Evolutionary conservation across 2,888 invertebrate species (phyloP).

Genomic region (Mechanitis messenoides): DNA sequence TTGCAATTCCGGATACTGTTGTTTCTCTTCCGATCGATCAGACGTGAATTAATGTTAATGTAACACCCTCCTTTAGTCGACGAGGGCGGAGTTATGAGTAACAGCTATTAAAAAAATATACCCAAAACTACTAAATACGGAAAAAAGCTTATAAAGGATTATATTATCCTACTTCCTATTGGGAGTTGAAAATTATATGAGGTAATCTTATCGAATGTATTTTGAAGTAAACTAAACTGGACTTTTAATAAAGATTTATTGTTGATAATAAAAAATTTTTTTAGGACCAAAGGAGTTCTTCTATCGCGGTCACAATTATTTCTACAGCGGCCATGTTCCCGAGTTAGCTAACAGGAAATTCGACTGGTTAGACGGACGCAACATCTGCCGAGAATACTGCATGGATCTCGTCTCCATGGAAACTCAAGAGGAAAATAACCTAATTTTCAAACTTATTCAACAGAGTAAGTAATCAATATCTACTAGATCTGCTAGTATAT

Average conservation of each 20-base stretch:
- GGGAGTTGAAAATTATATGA: neutral
- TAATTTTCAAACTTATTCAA: constrained; percentile 91
- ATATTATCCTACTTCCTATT: too few relatives aligned
- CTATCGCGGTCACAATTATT: constrained; percentile 91
- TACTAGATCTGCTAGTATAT: neutral
- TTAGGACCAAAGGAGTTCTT: constrained; percentile 93
- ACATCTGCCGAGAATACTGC: constrained; percentile 93
- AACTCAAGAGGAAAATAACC: constrained; percentile 92
- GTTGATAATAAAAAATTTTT: constrained; percentile 36
- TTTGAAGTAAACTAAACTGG: too few relatives aligned
- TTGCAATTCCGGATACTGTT: too few relatives aligned
- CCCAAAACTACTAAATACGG: too few relatives aligned
- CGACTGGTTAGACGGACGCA: constrained; percentile 94
- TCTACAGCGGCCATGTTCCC: constrained; percentile 89
- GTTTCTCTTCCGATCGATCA: too few relatives aligned
- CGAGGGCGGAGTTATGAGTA: too few relatives aligned
- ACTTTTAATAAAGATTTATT: constrained; percentile 3
- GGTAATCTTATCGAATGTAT: neutral
- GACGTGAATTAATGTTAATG: too few relatives aligned
- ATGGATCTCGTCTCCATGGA: constrained; percentile 95
- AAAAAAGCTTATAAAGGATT: too few relatives aligned
- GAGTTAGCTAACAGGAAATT: constrained; percentile 86
- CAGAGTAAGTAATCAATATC: constrained; percentile 78
- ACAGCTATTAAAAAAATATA: too few relatives aligned
- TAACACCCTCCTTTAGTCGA: too few relatives aligned